Base-by-base conservation (phyloP, 2,888 invertebrate species). In the Brachypalpus laphriformis region DNA sequence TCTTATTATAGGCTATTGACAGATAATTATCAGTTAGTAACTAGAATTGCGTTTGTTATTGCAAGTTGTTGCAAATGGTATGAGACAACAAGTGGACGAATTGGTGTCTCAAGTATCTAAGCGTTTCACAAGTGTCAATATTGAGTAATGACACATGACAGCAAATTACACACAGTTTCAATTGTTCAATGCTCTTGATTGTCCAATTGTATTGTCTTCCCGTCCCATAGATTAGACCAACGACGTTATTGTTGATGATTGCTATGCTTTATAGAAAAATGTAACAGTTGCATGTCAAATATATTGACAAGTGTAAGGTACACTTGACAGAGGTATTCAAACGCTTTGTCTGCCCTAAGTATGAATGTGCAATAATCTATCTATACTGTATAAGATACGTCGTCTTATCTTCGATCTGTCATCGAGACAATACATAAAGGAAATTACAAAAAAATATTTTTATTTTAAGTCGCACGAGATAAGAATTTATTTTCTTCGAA, bases 401-500 rank as follows among this genome's bases (percentile, higher is more conserved):
- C 18, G 16, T 31, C 11, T 56, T 56, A 56, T 56, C 54, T 56
- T 31, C 5, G 1, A 31, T 56, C 8, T 31, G 16, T 31, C 31
- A 56, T 31, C 28, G 9, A 31, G 54, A 16, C 51, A 31, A 54
- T 14, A 1, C 14, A n/a, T 0, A n/a, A 4, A n/a, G 7, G 14
- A 28, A 51, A n/a, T n/a, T n/a, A n/a, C n/a, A n/a, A n/a, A n/a
- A n/a, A n/a, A 2, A 14, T 9, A 40, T 31, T 22, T 31, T 28
- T 31, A 49, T n/a, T 25, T 5, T 25, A n/a, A 25, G 11, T 6
- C 6, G 9, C 47, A 47, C 31, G 31, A 47, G 31, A 70, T 70
- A 70, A 70, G 56, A 70, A 40, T 54, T 56, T 45, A 56, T 56
- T 45, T 5, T 16, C 20, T 37, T 37, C 8, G 18, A 11, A 5